A percentile compares a stretch with the other conserved stretches of the same genome.
phyloP scores from a whole-genome alignment of 2,888 invertebrate species.

The Lordiphosa fenestrarum region DNA sequence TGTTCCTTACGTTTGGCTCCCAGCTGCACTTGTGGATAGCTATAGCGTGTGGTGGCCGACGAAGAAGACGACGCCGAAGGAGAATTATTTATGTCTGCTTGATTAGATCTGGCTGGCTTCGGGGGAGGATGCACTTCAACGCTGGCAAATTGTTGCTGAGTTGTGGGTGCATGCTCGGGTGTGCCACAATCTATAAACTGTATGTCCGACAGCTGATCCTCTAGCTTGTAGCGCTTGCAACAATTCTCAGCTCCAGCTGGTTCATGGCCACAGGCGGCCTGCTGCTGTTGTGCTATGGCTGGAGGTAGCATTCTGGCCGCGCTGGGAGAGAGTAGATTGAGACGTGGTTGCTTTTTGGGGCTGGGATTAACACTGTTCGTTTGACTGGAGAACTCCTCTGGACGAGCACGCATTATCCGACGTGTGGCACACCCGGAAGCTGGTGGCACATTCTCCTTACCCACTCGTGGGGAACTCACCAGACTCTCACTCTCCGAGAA shows the following conservation, averaged over 20 bases:
- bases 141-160: constrained; percentile 77
- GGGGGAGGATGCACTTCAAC: constrained; percentile 80
- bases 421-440: constrained; percentile 76
- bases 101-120: constrained; percentile 58
- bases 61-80: constrained; percentile 49
- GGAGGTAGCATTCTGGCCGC: constrained; percentile 57
- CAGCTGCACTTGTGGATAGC: constrained; percentile 79
- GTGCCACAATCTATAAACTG: constrained; percentile 91
- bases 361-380: constrained; percentile 83
- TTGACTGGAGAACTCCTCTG: constrained; percentile 82
- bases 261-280: constrained; percentile 57
- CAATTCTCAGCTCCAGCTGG: constrained; percentile 81
- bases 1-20: constrained; percentile 79
- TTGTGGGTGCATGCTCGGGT: constrained; percentile 83
- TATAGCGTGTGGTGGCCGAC: constrained; percentile 60
- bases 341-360: constrained; percentile 83
- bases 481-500: constrained; percentile 92
- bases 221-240: constrained; percentile 86
- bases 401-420: constrained; percentile 81
- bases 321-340: constrained; percentile 79
- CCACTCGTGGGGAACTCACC: constrained; percentile 83
- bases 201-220: constrained; percentile 89
- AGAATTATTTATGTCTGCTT: constrained; percentile 8
- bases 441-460: constrained; percentile 80
- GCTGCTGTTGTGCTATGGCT: constrained; percentile 23